Conservation (phyloP, 2,888 invertebrate genomes). For the Epirrhoe alternata region DNA sequence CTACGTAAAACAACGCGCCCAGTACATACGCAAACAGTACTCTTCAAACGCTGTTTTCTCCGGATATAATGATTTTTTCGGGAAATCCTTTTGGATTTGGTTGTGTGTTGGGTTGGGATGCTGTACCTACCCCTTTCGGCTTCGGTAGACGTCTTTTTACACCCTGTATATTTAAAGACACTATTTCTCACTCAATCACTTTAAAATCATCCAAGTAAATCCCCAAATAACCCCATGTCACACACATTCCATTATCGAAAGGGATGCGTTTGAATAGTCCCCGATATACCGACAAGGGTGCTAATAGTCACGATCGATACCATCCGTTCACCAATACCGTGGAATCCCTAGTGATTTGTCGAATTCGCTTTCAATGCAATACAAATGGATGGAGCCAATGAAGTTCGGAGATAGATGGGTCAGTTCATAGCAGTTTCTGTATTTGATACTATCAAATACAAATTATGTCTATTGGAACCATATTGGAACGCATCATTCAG, state of each 20-base stretch:
- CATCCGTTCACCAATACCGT: conserved; percentile 12
- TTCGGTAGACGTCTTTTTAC: no score
- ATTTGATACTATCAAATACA: no score
- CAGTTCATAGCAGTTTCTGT: background rate
- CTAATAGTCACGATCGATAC: conserved; percentile 34
- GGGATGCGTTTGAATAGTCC: conserved; percentile 20
- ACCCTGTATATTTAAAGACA: no score
- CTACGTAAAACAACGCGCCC: no score
- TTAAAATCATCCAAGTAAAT: background rate
- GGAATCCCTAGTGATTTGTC: conserved; percentile 10
- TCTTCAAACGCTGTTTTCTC: no score
- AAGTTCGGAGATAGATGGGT: background rate
- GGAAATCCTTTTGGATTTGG: no score
- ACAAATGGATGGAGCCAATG: conserved; percentile 6
- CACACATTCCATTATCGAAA: conserved; percentile 10
- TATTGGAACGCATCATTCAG: background rate
- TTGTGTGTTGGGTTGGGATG: no score
- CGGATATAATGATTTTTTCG: no score
- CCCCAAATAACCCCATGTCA: background rate
- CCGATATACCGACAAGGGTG: conserved; percentile 21
- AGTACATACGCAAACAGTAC: no score
- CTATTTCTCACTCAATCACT: no score
- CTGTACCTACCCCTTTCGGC: no score
- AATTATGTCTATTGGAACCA: no score
- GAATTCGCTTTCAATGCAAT: conserved; percentile 2